Percentiles rank a stretch among this genome's conserved stretches.
Evolutionary conservation across 1,140 invertebrate genomes (phyloP).

Genomic region (Brachionus asplanchnoidis): DNA sequence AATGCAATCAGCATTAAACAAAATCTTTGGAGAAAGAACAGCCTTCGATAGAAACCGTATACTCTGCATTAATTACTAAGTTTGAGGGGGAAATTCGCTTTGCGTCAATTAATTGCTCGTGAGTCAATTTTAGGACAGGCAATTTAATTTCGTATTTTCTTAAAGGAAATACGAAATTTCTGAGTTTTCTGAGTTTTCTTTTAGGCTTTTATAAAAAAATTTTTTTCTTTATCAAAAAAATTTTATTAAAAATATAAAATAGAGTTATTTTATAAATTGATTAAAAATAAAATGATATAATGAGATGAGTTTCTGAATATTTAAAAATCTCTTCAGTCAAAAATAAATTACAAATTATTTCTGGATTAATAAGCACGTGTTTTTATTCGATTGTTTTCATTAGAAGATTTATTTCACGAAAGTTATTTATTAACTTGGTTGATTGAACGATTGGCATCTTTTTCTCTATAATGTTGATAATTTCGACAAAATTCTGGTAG

Average conservation of each 20-base stretch:
- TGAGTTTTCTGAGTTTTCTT: too few relatives aligned
- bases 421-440: slow-evolving; percentile 34
- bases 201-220: too few relatives aligned
- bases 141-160: background rate
- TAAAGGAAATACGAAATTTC: too few relatives aligned
- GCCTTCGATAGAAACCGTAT: background rate
- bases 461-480: background rate
- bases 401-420: slow-evolving; percentile 35
- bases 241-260: slow-evolving; percentile 19
- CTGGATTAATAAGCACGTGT: background rate
- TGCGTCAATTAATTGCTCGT: background rate
- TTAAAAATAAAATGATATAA: background rate
- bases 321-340: background rate
- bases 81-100: background rate
- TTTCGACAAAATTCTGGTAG: slow-evolving; percentile 26
- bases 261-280: slow-evolving; percentile 6
- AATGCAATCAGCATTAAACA: background rate
- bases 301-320: background rate
- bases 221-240: background rate
- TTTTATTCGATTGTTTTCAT: slow-evolving; percentile 41
- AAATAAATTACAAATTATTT: slow-evolving; percentile 9
- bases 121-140: background rate
- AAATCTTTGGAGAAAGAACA: background rate
- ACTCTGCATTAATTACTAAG: background rate
- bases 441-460: background rate